Evolutionary conservation across 2,797 vertebrate genomes (phyloP), one percentile per base, ranked within the genome.

Genomic region (Crocidura indochinensis): DNA sequence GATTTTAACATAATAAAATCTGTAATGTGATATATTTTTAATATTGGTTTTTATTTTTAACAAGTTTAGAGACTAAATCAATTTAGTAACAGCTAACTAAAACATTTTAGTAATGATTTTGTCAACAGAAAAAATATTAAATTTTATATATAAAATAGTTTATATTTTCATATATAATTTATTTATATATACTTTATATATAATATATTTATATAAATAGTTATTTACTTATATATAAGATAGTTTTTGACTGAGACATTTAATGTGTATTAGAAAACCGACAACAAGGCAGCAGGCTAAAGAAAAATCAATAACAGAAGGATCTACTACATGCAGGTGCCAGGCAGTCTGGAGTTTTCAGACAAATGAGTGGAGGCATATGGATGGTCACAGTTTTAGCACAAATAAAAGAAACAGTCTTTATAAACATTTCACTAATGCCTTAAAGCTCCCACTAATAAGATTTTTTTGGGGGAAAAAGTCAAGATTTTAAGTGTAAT

Each of bases 401-500:
- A 26, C 44, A 74, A 77, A 93, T 68, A 65, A 62, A 92, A 91
- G 49, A 49, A 65, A 46, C 10, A 1, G 4, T 88, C 14, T 75
- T 87, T 77, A 60, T 83, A 72, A 85, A 91, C 79, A 81, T 89
- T 76, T 88, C 26, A 56, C 38, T 88, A 92, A 74, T 88, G 46
- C 29, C 76, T 85, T 47, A 68, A 60, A 67, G 76, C n/a, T 62
- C 49, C 79, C 8, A 67, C 27, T 91, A 80, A 92, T 74, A 85
- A 49, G 38, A 38, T 74, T 87, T 90, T 62, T 64, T 46, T 1
- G 3, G 1, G 8, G n/a, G 11, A 46, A 64, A 29, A 72, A 73
- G 60, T 74, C 26, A 81, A 73, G 38, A 78, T 90, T 95, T 90
- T 96, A 67, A 95, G 79, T 85, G 12, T 8, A 94, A 31, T 19